Evolutionary conservation across 1,140 invertebrate species (phyloP), one percentile per base, ranked within the genome.

Genomic region (Drosophila equinoxialis): DNA sequence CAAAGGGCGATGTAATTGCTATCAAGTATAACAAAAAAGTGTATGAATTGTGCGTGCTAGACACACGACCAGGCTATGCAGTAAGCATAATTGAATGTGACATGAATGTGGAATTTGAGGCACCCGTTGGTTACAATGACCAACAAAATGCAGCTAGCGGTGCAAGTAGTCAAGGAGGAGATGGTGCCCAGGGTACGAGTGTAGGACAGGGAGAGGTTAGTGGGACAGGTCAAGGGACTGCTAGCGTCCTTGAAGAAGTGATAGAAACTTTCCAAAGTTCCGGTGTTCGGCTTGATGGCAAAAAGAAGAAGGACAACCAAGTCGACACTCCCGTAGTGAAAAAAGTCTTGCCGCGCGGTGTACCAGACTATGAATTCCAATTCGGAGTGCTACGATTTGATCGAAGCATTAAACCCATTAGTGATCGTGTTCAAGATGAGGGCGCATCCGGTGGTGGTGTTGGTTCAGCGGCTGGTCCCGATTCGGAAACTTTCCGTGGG

Each of bases 71-170:
- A 1, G 97, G 96, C 6, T 94, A 96, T 91, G 99, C 99, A 11
- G 98, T 99, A 14, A 98, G 96, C 86, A 99, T 99, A 75, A 99
- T 99, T 82, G 99, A 99, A 93, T 99, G 99, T 94, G 99, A 99
- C 93, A 99, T 99, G 98, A 99, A 99, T 94, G 98, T 99, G 1
- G 98, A 99, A 89, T 99, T 99, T 94, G 98, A 97, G 20, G 95
- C 98, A 14, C 98, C 98, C 2, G 96, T 99, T 26, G 98, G 98
- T 1, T 99, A 99, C 91, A 95, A 98, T 93, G 98, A 99, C 90
- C 96, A 97, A 55, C 48, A 51, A 17, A 17, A 17, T 3, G 74
- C 77, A 23, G 45, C 58, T 1, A 57, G 37, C 62, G 11, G 66
- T 72, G 0, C 45, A 1, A 51, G 20, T 51, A 51, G 17, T 51